phyloP scores from a whole-genome alignment of 1,140 invertebrate species.

The Medauroidea extradentata region DNA sequence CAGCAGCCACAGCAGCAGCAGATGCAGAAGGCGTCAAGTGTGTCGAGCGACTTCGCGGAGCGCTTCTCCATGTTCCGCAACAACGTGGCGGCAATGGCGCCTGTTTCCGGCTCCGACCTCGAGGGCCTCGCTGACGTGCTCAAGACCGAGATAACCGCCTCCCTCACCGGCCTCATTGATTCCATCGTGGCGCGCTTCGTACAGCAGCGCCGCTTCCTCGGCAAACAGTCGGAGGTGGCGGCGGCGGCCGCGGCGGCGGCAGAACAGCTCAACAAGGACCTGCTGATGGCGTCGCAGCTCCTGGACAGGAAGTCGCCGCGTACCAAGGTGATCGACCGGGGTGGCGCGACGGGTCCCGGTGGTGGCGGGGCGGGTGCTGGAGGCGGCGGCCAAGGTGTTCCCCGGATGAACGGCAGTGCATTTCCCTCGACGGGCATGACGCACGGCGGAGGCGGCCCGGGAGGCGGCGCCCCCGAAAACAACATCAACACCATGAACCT shows the following conservation, averaged over 20 bases:
- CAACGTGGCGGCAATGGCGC: conserved; percentile 43
- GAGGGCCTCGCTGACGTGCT: conserved; percentile 83
- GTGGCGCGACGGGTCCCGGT: conserved; percentile 44
- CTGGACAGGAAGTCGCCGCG: conserved; percentile 78
- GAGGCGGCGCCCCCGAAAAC: conserved; percentile 46
- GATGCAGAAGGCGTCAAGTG: conserved; percentile 12
- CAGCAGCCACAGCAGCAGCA: conserved; percentile 37
- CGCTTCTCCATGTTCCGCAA: conserved; percentile 43
- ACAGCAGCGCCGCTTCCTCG: conserved; percentile 68
- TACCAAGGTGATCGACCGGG: conserved; percentile 68
- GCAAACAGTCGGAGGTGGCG: conserved; percentile 69
- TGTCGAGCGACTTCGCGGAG: conserved; percentile 45
- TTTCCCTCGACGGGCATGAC: conserved; percentile 38
- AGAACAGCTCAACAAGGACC: conserved; percentile 77
- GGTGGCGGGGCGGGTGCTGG: conserved; percentile 33
- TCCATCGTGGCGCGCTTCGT: conserved; percentile 79
- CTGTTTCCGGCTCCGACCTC: conserved; percentile 68
- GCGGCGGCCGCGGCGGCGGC: conserved; percentile 63
- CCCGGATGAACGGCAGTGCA: conserved; percentile 49
- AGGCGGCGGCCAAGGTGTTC: conserved; percentile 10
- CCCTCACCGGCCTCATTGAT: conserved; percentile 80
- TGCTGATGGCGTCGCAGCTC: conserved; percentile 66
- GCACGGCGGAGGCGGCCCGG: conserved; percentile 24
- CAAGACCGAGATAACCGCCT: conserved; percentile 84
- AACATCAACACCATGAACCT: conserved; percentile 59